Conservation (phyloP, 2,888 invertebrate species). For the Meliscaeva auricollis region DNA sequence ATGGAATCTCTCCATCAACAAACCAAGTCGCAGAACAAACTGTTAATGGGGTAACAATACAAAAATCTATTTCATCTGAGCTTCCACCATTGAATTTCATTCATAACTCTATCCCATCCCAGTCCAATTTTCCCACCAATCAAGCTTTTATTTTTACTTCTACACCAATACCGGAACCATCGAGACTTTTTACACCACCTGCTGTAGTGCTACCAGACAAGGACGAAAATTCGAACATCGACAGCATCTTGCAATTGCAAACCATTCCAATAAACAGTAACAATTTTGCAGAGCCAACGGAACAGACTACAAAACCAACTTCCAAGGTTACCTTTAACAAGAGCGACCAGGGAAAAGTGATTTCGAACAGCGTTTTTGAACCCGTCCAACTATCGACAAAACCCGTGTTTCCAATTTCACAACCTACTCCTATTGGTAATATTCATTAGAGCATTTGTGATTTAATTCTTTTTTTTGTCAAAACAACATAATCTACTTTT, state of each 20-base stretch:
- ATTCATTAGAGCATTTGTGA: background rate
- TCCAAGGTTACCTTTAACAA: conserved; percentile 81
- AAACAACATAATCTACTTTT: conserved; percentile 1
- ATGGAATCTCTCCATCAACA: conserved; percentile 77
- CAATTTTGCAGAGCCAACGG: conserved; percentile 82
- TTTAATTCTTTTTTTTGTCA: too few species aligned
- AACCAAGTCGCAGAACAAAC: conserved; percentile 46
- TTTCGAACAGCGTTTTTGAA: conserved; percentile 78
- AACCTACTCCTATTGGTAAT: conserved; percentile 55
- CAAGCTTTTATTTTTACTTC: conserved; percentile 44
- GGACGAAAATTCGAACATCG: conserved; percentile 42
- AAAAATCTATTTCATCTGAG: conserved; percentile 72
- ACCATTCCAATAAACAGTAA: conserved; percentile 80
- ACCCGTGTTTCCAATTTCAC: conserved; percentile 61
- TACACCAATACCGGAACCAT: conserved; percentile 65
- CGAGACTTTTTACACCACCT: conserved; percentile 60
- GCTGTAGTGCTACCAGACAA: conserved; percentile 62
- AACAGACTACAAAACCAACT: conserved; percentile 68
- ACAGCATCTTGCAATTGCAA: conserved; percentile 51
- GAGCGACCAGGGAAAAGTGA: conserved; percentile 82
- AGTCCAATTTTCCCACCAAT: conserved; percentile 52
- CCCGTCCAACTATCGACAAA: conserved; percentile 79
- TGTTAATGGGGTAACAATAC: conserved; percentile 59
- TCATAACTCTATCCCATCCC: conserved; percentile 70
- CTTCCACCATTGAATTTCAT: conserved; percentile 43